These are phyloP conservation scores for Morpho helenor DNA, from an alignment of 2,888 invertebrate genomes.

Conservation along the genomic window DNA sequence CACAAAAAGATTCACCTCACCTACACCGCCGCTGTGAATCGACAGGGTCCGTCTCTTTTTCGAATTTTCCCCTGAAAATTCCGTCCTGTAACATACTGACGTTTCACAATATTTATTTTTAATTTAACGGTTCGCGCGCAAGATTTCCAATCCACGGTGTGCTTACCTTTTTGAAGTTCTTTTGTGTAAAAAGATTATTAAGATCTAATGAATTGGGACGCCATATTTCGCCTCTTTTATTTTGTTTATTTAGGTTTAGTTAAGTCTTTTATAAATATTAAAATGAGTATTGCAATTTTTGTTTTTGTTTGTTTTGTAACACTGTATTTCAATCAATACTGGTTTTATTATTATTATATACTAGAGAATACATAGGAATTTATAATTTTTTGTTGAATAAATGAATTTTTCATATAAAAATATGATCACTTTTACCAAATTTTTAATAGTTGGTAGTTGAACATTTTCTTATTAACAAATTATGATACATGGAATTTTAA, in stretches of 20 bases:
- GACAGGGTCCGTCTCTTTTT: conserved; percentile 59
- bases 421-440: too few relatives aligned
- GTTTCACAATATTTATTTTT: conserved; percentile 78
- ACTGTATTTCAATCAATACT: too few relatives aligned
- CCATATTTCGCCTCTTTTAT: conserved; percentile 24
- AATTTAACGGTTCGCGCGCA: conserved; percentile 72
- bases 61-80: conserved; percentile 58
- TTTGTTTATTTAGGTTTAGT: conserved; percentile 17
- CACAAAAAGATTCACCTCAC: conserved; percentile 78
- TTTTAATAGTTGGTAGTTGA: too few relatives aligned
- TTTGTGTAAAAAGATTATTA: conserved; percentile 57
- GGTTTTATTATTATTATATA: too few relatives aligned
- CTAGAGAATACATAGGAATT: too few relatives aligned
- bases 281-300: too few relatives aligned
- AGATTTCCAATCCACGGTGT: conserved; percentile 63
- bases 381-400: too few relatives aligned
- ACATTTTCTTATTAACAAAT: too few relatives aligned
- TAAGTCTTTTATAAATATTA: too few relatives aligned
- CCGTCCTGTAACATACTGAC: conserved; percentile 73
- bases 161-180: conserved; percentile 63
- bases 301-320: too few relatives aligned
- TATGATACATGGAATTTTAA: too few relatives aligned
- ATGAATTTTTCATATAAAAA: too few relatives aligned
- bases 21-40: conserved; percentile 53
- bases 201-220: conserved; percentile 51